Conservation (phyloP, 2,888 invertebrate genomes). For the Drosophila setosimentum region DNA sequence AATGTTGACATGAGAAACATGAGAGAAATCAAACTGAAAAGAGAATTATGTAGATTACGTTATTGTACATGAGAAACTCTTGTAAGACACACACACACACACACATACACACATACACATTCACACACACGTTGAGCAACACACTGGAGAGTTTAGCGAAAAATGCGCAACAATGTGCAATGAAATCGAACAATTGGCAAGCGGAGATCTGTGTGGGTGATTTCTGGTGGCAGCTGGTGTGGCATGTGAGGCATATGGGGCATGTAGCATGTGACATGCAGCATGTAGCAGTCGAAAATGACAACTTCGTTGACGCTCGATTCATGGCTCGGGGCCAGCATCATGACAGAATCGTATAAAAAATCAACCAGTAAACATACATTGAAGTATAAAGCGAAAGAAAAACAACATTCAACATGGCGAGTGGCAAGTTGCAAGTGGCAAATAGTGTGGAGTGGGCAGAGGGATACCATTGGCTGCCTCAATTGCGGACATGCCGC, state of each 20-base stretch:
- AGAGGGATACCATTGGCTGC: conserved; percentile 49
- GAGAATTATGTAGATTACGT: conserved; percentile 81
- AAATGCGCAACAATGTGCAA: conserved; percentile 80
- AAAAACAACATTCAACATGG: conserved; percentile 40
- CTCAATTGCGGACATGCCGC: conserved; percentile 83
- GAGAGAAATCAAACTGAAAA: conserved; percentile 76
- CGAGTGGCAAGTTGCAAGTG: conserved; percentile 31
- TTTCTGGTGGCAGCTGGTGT: conserved; percentile 24
- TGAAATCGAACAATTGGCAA: conserved; percentile 79
- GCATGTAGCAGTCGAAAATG: conserved; percentile 75
- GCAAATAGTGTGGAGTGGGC: conserved; percentile 7
- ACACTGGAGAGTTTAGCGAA: conserved; percentile 59
- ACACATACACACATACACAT: neutral
- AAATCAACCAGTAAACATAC: conserved; percentile 23
- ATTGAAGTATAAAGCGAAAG: conserved; percentile 22
- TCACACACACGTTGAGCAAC: conserved; percentile 1
- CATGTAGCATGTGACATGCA: conserved; percentile 41
- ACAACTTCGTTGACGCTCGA: conserved; percentile 78
- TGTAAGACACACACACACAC: conserved; percentile 54
- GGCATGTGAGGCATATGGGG: too few relatives aligned
- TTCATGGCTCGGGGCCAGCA: conserved; percentile 52
- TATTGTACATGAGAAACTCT: conserved; percentile 76
- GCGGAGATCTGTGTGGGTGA: conserved; percentile 49
- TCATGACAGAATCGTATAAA: conserved; percentile 20
- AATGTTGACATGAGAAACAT: conserved; percentile 76